Percentiles rank a stretch among this genome's conserved stretches.
Conservation (phyloP, 2,888 invertebrate species). For the Vanessa cardui region DNA sequence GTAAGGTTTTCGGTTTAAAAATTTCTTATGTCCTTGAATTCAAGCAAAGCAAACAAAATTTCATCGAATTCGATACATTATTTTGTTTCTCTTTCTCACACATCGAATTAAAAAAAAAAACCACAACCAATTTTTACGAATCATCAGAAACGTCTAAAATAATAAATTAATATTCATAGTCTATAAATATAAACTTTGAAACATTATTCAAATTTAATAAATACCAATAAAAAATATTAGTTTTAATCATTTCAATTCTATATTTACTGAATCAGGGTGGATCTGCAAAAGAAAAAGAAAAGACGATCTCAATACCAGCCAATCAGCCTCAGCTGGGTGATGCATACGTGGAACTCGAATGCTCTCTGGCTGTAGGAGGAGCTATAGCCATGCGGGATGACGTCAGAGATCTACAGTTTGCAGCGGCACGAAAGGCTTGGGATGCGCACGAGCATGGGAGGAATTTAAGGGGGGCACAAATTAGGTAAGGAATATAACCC, state of each 20-base stretch:
- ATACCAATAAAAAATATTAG: neutral
- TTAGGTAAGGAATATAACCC: constrained; percentile 53
- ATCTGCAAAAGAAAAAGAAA: constrained; percentile 53
- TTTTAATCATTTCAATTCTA: neutral
- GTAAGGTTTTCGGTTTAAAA: too few species aligned
- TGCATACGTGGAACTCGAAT: constrained; percentile 66
- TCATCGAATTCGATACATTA: too few species aligned
- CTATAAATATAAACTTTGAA: too few species aligned
- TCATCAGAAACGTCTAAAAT: too few species aligned
- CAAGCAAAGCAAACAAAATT: too few species aligned
- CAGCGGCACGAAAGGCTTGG: constrained; percentile 56
- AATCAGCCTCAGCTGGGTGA: constrained; percentile 58
- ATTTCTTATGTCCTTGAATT: too few species aligned
- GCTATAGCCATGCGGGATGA: constrained; percentile 58
- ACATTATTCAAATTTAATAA: too few species aligned
- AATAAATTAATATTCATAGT: too few species aligned
- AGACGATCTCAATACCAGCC: constrained; percentile 2
- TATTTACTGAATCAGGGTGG: constrained; percentile 39
- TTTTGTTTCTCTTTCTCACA: too few species aligned
- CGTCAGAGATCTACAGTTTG: constrained; percentile 57
- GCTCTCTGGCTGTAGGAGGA: constrained; percentile 55
- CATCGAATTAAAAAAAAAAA: too few species aligned
- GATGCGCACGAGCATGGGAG: constrained; percentile 59
- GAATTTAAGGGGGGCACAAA: constrained; percentile 58
- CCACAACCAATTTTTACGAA: too few species aligned